These are phyloP conservation scores for Melipona beecheii DNA, from an alignment of 2,888 invertebrate species.

Conservation along the genomic window DNA sequence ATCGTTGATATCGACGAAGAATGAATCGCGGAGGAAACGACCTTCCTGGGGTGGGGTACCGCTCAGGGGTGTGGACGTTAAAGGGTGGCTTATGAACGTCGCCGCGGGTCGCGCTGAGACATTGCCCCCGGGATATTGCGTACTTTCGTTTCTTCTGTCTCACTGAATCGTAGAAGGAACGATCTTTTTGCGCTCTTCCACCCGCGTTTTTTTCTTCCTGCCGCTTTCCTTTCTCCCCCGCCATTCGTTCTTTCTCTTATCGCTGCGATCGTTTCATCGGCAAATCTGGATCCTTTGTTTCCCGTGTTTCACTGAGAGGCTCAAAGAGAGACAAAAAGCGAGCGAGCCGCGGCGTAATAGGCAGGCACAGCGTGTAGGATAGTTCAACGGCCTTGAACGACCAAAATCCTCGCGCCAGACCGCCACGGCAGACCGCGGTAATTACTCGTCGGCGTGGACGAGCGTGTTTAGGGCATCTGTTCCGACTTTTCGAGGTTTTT, in stretches of 20 bases:
- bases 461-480: slow-evolving; percentile 26
- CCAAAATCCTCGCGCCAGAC: background rate
- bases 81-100: slow-evolving; percentile 60
- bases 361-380: background rate
- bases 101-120: slow-evolving; percentile 44
- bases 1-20: slow-evolving; percentile 58
- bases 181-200: background rate
- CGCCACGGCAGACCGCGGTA: background rate
- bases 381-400: background rate
- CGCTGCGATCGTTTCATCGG: background rate
- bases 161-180: background rate
- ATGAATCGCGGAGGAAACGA: slow-evolving; percentile 56
- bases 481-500: slow-evolving; percentile 36
- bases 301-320: no score
- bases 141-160: slow-evolving; percentile 10
- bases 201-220: background rate
- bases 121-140: slow-evolving; percentile 60
- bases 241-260: background rate
- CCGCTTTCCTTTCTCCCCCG: background rate
- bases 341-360: no score
- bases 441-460: slow-evolving; percentile 37
- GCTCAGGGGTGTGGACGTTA: slow-evolving; percentile 46
- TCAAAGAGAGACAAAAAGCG: background rate
- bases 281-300: background rate
- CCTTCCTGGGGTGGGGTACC: slow-evolving; percentile 8